A percentile compares a stretch with the other conserved stretches of the same genome.
These are phyloP conservation scores for Enteromius argenteus DNA, from an alignment of 2,797 vertebrate genomes.

Conservation along the genomic window DNA sequence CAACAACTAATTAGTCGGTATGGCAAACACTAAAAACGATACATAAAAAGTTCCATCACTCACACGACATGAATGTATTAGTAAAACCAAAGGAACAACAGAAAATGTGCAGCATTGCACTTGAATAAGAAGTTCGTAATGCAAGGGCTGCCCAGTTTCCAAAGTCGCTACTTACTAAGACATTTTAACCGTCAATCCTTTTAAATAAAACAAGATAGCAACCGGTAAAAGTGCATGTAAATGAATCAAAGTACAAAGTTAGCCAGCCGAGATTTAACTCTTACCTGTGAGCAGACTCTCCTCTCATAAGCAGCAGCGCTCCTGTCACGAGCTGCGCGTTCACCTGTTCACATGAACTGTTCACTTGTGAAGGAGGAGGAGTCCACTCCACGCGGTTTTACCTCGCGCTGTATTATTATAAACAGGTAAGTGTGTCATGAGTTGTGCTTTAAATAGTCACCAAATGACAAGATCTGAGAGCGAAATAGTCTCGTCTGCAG, in stretches of 20 bases:
- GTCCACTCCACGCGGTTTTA: neutral
- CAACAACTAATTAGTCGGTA: neutral
- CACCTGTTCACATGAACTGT: conserved; percentile 26
- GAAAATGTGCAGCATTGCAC: neutral
- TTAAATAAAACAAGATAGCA: neutral
- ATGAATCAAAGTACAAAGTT: neutral
- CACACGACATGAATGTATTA: neutral
- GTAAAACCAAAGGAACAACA: neutral
- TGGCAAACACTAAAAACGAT: neutral
- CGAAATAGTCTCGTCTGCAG: neutral
- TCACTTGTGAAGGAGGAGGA: conserved; percentile 18
- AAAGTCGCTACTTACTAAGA: neutral
- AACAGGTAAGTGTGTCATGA: conserved; percentile 1
- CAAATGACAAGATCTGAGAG: neutral
- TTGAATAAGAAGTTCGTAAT: neutral
- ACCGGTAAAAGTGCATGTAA: neutral
- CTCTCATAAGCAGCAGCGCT: neutral
- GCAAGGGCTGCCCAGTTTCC: neutral
- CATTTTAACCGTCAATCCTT: neutral
- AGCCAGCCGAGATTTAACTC: neutral
- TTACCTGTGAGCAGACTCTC: conserved; percentile 28
- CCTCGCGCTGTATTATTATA: neutral
- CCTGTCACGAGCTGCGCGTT: neutral
- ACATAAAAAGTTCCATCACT: neutral
- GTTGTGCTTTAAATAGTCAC: conserved; percentile 2